Conservation (phyloP, 2,797 vertebrate genomes). For the Melanotaenia pygmaea region DNA sequence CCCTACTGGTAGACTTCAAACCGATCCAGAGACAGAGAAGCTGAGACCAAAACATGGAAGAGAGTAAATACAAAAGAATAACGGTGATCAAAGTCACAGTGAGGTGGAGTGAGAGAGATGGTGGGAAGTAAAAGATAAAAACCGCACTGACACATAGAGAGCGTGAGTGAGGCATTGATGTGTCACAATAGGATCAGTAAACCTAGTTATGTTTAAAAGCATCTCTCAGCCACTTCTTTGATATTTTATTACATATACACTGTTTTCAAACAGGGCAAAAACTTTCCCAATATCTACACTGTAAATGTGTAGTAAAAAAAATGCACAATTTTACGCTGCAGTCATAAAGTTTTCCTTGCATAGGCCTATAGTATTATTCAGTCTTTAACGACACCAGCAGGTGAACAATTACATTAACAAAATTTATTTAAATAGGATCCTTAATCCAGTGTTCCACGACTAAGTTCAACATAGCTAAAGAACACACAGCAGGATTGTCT, state of each 20-base stretch:
- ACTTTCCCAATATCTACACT: neutral
- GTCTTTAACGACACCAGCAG: neutral
- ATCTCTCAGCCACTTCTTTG: slow-evolving; percentile 27
- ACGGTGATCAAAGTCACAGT: slow-evolving; percentile 49
- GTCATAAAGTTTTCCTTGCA: neutral
- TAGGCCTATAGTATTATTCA: neutral
- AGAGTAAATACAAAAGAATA: slow-evolving; percentile 22
- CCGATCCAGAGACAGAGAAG: slow-evolving; percentile 38
- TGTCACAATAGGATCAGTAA: slow-evolving; percentile 29
- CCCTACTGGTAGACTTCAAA: slow-evolving; percentile 71
- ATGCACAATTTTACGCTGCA: neutral
- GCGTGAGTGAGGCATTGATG: slow-evolving; percentile 13
- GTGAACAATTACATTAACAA: neutral
- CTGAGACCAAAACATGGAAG: slow-evolving; percentile 27
- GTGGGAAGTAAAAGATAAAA: slow-evolving; percentile 1
- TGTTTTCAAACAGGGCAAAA: slow-evolving; percentile 2
- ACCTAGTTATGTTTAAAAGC: slow-evolving; percentile 34
- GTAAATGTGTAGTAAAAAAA: neutral
- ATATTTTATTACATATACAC: slow-evolving; percentile 29
- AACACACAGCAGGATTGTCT: neutral
- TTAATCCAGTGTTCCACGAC: neutral
- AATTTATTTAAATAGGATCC: neutral
- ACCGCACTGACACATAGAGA: neutral
- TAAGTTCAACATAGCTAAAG: neutral
- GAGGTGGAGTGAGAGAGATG: slow-evolving; percentile 20